These are phyloP conservation scores for Spodoptera exigua DNA, from an alignment of 2,888 invertebrate genomes.

Conservation along the genomic window DNA sequence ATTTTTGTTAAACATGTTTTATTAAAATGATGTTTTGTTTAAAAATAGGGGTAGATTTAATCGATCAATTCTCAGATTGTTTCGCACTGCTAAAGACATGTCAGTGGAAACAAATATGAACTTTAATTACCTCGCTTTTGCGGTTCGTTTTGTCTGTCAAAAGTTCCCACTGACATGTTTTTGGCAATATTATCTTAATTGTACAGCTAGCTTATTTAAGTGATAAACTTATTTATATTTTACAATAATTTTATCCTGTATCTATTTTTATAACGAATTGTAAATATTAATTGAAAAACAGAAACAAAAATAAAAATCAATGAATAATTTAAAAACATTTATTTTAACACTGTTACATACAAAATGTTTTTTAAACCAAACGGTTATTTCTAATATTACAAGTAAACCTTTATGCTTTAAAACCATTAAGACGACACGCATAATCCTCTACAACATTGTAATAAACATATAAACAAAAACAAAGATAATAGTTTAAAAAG, in stretches of 20 bases:
- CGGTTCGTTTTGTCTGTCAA: too few species aligned
- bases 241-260: slow-evolving; percentile 24
- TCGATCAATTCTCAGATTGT: slow-evolving; percentile 34
- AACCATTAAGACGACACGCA: slow-evolving; percentile 26
- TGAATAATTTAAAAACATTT: slow-evolving; percentile 27
- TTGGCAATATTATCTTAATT: slow-evolving; percentile 7
- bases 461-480: slow-evolving; percentile 26
- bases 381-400: slow-evolving; percentile 43
- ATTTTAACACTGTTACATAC: slow-evolving; percentile 48
- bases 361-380: slow-evolving; percentile 34
- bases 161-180: too few species aligned
- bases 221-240: slow-evolving; percentile 28
- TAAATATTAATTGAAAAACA: slow-evolving; percentile 36
- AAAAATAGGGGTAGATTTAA: slow-evolving; percentile 30
- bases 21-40: slow-evolving; percentile 24
- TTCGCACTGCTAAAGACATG: slow-evolving; percentile 9
- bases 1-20: slow-evolving; percentile 16
- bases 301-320: slow-evolving; percentile 26
- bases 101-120: too few species aligned
- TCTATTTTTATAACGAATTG: slow-evolving; percentile 43
- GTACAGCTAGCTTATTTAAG: slow-evolving; percentile 26
- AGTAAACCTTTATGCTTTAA: slow-evolving; percentile 42
- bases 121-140: too few species aligned
- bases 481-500: slow-evolving; percentile 21
- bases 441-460: slow-evolving; percentile 31